Conservation (phyloP, 2,888 invertebrate genomes). For the Tetheella fluctuosa region DNA sequence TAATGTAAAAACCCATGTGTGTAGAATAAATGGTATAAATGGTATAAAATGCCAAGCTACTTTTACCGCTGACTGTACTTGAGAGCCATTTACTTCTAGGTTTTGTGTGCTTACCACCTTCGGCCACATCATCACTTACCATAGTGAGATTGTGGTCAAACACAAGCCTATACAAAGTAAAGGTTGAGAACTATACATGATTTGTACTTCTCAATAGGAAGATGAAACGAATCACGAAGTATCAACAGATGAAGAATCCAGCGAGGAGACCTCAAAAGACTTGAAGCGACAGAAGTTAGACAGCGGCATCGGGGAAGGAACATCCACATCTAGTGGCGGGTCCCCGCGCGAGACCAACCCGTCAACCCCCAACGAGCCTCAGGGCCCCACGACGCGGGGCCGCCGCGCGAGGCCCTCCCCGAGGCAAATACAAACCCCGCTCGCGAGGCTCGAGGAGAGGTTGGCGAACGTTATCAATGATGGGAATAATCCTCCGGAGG, state of each 20-base stretch:
- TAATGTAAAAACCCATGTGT: too few species aligned
- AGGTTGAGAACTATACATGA: too few species aligned
- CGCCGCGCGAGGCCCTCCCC: slow-evolving; percentile 35
- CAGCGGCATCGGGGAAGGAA: slow-evolving; percentile 85
- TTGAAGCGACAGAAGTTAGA: slow-evolving; percentile 84
- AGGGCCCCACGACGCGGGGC: neutral
- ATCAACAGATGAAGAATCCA: slow-evolving; percentile 33
- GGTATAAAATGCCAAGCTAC: too few species aligned
- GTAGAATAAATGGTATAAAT: too few species aligned
- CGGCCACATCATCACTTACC: too few species aligned
- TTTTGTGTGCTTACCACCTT: too few species aligned
- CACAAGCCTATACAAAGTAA: too few species aligned
- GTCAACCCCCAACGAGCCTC: neutral
- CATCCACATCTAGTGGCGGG: slow-evolving; percentile 34
- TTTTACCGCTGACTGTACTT: too few species aligned
- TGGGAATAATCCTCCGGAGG: neutral
- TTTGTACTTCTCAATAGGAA: neutral
- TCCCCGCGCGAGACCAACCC: neutral
- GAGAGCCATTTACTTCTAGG: too few species aligned
- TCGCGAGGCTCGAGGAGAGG: neutral
- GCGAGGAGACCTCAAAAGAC: slow-evolving; percentile 24
- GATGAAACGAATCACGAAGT: slow-evolving; percentile 26
- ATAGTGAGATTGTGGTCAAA: too few species aligned
- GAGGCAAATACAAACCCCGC: slow-evolving; percentile 20
- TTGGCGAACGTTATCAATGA: neutral